Percentiles rank a stretch among this genome's conserved stretches.
Conservation (phyloP, 2,888 invertebrate genomes). For the Meiosimyza decipiens region DNA sequence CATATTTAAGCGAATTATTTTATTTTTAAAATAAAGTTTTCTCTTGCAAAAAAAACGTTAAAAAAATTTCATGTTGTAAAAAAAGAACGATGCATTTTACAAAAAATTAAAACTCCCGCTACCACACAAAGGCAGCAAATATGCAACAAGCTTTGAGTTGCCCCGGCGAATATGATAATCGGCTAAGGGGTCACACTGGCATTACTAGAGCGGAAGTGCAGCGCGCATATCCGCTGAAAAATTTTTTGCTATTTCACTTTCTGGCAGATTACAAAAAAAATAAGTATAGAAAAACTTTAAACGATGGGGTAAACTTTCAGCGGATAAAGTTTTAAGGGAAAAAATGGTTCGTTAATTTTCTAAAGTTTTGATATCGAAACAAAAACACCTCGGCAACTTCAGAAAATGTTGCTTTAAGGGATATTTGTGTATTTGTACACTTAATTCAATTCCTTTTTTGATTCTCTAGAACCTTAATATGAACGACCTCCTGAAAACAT, state of each 20-base stretch:
- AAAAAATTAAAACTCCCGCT: not conserved
- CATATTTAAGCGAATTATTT: too few species aligned
- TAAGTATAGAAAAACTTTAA: too few species aligned
- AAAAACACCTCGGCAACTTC: too few species aligned
- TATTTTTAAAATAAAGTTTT: too few species aligned
- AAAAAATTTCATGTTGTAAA: too few species aligned
- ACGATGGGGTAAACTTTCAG: not conserved
- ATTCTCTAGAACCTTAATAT: too few species aligned
- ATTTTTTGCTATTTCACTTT: not conserved
- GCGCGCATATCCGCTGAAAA: not conserved
- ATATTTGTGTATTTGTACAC: too few species aligned
- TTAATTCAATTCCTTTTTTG: too few species aligned
- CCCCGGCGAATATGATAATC: too few species aligned
- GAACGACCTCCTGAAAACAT: too few species aligned
- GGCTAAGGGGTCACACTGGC: not conserved
- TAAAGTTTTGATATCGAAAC: not conserved
- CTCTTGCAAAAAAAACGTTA: too few species aligned
- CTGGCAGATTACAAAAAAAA: not conserved
- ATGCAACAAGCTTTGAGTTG: not conserved
- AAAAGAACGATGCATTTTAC: not conserved
- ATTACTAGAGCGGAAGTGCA: not conserved
- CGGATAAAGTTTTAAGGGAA: not conserved
- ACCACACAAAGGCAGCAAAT: conserved; percentile 15
- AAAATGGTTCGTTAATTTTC: conserved; percentile 9
- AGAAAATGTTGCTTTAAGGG: too few species aligned